These are phyloP conservation scores for Danio albolineatus DNA, from an alignment of 2,797 vertebrate genomes.

Conservation along the genomic window DNA sequence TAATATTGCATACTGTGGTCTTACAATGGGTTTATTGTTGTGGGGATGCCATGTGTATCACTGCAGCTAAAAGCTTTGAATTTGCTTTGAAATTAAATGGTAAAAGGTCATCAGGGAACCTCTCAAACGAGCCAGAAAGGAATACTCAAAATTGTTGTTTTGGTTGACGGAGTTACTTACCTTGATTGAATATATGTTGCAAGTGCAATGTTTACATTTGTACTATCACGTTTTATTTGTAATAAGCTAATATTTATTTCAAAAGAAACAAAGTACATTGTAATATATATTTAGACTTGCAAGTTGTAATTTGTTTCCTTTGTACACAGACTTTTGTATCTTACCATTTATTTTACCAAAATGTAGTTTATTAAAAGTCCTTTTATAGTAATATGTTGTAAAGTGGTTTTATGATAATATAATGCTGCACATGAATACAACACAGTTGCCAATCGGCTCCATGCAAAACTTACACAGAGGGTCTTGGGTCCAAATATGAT, in stretches of 20 bases:
- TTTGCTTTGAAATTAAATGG: neutral
- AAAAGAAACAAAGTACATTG: neutral
- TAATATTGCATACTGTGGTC: conserved; percentile 44
- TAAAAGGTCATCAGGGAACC: neutral
- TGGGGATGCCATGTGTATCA: neutral
- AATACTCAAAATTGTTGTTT: neutral
- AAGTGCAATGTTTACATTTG: conserved; percentile 44
- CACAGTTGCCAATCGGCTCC: neutral
- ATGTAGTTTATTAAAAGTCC: neutral
- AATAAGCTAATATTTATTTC: conserved; percentile 24
- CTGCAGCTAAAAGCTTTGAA: conserved; percentile 10
- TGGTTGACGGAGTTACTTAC: neutral
- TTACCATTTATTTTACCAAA: neutral
- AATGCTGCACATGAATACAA: neutral
- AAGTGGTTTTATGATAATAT: neutral
- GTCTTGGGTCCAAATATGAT: neutral
- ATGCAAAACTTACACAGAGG: neutral
- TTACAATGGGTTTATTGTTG: conserved; percentile 13
- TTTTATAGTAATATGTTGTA: neutral
- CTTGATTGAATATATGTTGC: neutral
- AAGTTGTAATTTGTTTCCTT: neutral
- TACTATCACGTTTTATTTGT: neutral
- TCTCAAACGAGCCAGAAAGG: neutral
- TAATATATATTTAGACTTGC: neutral
- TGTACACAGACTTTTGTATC: neutral